Evolutionary conservation across 2,888 invertebrate genomes (phyloP), one percentile per base, ranked within the genome.

Genomic region (Muschampia plurimacula): DNA sequence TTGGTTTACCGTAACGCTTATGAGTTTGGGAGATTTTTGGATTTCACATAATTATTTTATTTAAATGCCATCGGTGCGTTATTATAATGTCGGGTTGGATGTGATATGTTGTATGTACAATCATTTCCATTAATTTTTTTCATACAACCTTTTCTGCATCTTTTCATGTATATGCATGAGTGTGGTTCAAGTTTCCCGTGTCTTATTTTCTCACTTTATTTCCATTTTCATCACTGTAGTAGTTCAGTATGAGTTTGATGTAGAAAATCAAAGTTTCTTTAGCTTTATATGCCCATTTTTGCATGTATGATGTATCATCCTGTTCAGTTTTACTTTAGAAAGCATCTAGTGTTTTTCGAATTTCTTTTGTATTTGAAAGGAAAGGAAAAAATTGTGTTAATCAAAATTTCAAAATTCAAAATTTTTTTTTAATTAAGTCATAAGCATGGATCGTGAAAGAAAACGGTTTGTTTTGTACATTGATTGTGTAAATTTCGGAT

Each of bases 1-100:
- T 93, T 93, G 94, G 94, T 94, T 93, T 93, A 93, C 92, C 89
- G 82, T 88, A 90, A 90, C 81, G 91, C 90, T 91, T 88, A 76
- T 72, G 76, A 77, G 77, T 82, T 86, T 84, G 84, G 85, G 86
- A 86, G 76, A 79, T 74, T 74, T 75, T 75, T 71, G 64, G 67
- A 68, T 70, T 32, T 67, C 63, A 65, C 67, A 65, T 49, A 15
- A 52, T 15, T 4, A 57, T 57, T 13, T 66, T 39, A 15, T 67
- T 62, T 65, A 75, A 77, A 75, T 41, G 62, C 55, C 75, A 77
- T 76, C 76, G 80, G 76, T 82, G 78, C 84, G 80, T 84, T 77
- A 77, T 75, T 77, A 85, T 81, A 89, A 92, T 93, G 91, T 93
- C 92, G 93, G 92, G 91, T 92, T 91, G 89, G 86, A 86, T 86